Evolutionary conservation across 2,888 invertebrate genomes (phyloP).

Genomic region (Argyresthia albistria): DNA sequence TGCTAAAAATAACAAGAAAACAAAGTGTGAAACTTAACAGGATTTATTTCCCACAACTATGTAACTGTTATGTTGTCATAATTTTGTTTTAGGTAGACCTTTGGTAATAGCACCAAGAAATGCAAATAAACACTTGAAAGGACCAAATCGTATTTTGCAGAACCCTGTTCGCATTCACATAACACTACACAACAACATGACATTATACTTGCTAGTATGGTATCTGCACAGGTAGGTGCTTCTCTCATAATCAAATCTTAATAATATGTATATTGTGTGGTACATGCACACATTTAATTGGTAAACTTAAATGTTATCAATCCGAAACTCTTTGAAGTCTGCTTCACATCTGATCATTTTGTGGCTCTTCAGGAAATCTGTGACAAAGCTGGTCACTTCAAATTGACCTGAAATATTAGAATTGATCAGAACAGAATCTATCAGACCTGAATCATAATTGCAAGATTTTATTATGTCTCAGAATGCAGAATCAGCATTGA

Average conservation of each 20-base stretch:
- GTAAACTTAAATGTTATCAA: slow-evolving; percentile 36
- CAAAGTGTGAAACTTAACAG: too few species aligned
- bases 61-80: background rate
- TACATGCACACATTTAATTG: background rate
- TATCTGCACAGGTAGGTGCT: too few species aligned
- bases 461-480: too few species aligned
- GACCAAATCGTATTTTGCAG: background rate
- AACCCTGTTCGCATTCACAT: background rate
- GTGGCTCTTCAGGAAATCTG: slow-evolving; percentile 63
- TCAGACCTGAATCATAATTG: slow-evolving; percentile 51
- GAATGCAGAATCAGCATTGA: too few species aligned
- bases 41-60: too few species aligned
- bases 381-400: slow-evolving; percentile 63
- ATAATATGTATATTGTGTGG: background rate
- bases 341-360: slow-evolving; percentile 64
- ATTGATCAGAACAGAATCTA: too few species aligned
- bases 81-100: background rate
- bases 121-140: background rate
- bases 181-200: background rate
- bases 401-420: slow-evolving; percentile 57
- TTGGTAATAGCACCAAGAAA: background rate
- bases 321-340: slow-evolving; percentile 53
- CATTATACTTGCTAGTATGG: too few species aligned
- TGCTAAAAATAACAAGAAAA: background rate
- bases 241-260: background rate